Conservation (phyloP, 2,113 vertebrate genomes). For the Chloropsis cyanopogon region DNA sequence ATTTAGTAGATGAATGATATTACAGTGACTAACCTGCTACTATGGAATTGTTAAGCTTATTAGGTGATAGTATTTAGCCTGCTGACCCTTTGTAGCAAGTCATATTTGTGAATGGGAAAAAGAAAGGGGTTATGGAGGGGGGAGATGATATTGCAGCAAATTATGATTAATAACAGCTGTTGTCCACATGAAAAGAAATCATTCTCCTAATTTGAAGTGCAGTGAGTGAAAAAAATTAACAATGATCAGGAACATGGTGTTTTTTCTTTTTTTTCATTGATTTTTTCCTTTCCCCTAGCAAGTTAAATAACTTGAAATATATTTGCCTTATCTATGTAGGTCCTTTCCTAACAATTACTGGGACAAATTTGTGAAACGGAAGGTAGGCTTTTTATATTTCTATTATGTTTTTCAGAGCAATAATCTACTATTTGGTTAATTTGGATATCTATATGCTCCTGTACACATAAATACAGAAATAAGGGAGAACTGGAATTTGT, state of each 20-base stretch:
- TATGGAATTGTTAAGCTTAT: background rate
- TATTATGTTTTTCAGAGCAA: background rate
- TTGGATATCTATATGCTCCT: background rate
- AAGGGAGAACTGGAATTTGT: background rate
- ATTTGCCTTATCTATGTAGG: conserved; percentile 69
- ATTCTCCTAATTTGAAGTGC: background rate
- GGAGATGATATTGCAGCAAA: background rate
- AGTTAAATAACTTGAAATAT: background rate
- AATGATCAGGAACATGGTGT: background rate
- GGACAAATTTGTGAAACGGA: conserved; percentile 99
- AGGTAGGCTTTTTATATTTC: conserved; percentile 75
- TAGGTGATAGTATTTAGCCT: background rate
- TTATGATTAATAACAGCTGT: background rate
- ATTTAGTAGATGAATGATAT: background rate
- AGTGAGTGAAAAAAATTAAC: background rate
- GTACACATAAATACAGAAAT: background rate
- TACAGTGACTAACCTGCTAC: background rate
- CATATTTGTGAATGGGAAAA: background rate
- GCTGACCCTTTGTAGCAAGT: background rate
- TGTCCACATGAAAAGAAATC: background rate
- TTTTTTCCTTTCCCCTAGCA: background rate
- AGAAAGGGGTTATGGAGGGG: background rate
- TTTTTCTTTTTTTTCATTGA: background rate
- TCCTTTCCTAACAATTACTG: conserved; percentile 98
- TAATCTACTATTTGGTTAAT: background rate